Base-by-base conservation (phyloP, 2,797 vertebrate species). In the Ctenochaetus hawaiiensis region DNA sequence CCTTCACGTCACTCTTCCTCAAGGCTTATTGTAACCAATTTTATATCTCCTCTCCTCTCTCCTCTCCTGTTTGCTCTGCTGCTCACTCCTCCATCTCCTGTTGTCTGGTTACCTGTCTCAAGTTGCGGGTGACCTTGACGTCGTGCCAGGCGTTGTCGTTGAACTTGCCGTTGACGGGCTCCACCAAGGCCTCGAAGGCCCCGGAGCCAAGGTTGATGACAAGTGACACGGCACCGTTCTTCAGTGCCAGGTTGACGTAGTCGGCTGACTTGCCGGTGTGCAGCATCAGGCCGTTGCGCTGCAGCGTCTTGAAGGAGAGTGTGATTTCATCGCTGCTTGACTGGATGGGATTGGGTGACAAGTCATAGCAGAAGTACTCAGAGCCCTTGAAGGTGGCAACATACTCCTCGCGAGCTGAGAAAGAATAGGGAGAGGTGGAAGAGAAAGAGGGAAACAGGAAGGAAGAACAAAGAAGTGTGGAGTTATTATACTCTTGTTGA, bases 91-190 rank as follows among this genome's bases (percentile, higher is more conserved):
- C 86, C 72, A 70, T 69, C 77, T 60, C 95, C 94, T 94, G 89
- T 78, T 95, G 94, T 96, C 95, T 94, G 96, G 97, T 99, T 99
- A 99, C 98, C 98, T 99, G 98, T 98, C 98, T 97, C 96, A 99
- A 97, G 96, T 99, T 99, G 96, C 98, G 97, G 94, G 98, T 99
- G 96, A 99, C 98, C 97, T 99, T 99, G 94, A 99, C 98, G 96
- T 99, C 97, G 95, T 99, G 98, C 98, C 97, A 99, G 96, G 96
- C 95, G 97, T 99, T 99, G 96, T 99, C 98, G 96, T 99, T 99
- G 97, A 99, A 99, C 95, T 99, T 99, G 94, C 98, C 98, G 93
- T 99, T 99, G 96, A 99, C 98, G 1, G 98, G 98, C 95, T 99
- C 98, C 96, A 99, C 98, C 95, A 99, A 94, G 41, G 98, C 98